These are phyloP conservation scores for Hyppa rectilinea DNA, from an alignment of 2,888 invertebrate genomes.

Conservation along the genomic window DNA sequence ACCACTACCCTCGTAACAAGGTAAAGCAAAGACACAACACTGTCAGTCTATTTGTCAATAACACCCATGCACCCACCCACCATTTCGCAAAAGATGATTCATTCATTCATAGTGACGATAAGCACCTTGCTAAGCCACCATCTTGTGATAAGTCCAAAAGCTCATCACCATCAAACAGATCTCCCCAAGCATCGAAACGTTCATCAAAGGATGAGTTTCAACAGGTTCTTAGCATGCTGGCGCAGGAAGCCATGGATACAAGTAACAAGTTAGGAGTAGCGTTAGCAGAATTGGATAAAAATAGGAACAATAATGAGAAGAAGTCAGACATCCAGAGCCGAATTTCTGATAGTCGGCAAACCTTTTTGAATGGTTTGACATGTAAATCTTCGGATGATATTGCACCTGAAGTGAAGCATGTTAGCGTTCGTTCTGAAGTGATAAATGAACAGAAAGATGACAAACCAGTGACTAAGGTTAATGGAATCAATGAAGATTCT, in stretches of 20 bases:
- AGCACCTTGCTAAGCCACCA: conserved; percentile 87
- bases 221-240: conserved; percentile 93
- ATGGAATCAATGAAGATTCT: conserved; percentile 65
- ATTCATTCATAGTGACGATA: conserved; percentile 88
- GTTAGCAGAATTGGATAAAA: conserved; percentile 90
- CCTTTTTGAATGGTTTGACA: conserved; percentile 88
- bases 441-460: conserved; percentile 66
- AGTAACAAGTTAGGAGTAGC: conserved; percentile 93
- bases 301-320: conserved; percentile 84
- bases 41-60: conserved; percentile 88
- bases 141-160: conserved; percentile 89
- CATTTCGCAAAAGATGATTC: conserved; percentile 89
- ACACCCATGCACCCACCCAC: conserved; percentile 84
- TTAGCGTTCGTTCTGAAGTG: conserved; percentile 75
- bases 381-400: conserved; percentile 75
- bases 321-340: conserved; percentile 86
- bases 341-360: conserved; percentile 87
- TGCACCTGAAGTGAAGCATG: conserved; percentile 75
- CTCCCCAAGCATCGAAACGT: conserved; percentile 88
- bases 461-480: conserved; percentile 39
- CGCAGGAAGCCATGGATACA: conserved; percentile 94
- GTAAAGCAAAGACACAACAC: conserved; percentile 90
- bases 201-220: conserved; percentile 91
- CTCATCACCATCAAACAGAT: conserved; percentile 90
- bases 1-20: conserved; percentile 87